A percentile compares a stretch with the other conserved stretches of the same genome.
Conservation (phyloP, 2,888 invertebrate genomes). For the Habroteleia sp. region DNA sequence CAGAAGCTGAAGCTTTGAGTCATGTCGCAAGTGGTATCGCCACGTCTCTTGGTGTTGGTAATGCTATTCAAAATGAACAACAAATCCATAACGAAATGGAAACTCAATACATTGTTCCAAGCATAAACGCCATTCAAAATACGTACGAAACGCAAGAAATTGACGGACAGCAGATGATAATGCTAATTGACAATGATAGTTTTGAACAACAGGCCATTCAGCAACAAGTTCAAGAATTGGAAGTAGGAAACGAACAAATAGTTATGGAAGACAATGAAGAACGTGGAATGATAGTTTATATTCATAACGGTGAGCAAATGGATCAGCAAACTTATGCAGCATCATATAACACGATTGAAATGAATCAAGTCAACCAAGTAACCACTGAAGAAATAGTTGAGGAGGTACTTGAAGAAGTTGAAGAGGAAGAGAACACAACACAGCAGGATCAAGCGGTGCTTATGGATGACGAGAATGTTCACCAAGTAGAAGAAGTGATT, state of each 20-base stretch:
- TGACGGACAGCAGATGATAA: conserved; percentile 78
- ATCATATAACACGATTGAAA: conserved; percentile 65
- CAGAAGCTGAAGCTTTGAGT: conserved; percentile 83
- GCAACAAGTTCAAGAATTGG: conserved; percentile 74
- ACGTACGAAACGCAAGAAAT: conserved; percentile 80
- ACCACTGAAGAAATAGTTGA: conserved; percentile 75
- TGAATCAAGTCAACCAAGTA: conserved; percentile 68
- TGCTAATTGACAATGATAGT: conserved; percentile 74
- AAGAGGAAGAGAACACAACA: conserved; percentile 69
- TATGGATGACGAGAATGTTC: conserved; percentile 67
- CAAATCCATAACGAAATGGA: conserved; percentile 61
- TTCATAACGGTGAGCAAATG: conserved; percentile 71
- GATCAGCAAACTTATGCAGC: conserved; percentile 67
- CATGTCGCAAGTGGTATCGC: conserved; percentile 84
- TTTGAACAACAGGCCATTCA: conserved; percentile 70
- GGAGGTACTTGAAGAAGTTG: conserved; percentile 76
- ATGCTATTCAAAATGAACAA: conserved; percentile 83
- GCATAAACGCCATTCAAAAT: conserved; percentile 67
- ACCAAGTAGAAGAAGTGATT: conserved; percentile 75
- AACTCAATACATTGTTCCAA: conserved; percentile 72
- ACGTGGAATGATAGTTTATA: conserved; percentile 78
- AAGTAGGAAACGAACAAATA: conserved; percentile 74
- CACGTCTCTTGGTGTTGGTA: conserved; percentile 83
- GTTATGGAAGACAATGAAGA: conserved; percentile 75
- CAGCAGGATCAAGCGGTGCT: conserved; percentile 75